Evolutionary conservation across 1,140 invertebrate species (phyloP), one percentile per base, ranked within the genome.

Genomic region (Berghia stephanieae): DNA sequence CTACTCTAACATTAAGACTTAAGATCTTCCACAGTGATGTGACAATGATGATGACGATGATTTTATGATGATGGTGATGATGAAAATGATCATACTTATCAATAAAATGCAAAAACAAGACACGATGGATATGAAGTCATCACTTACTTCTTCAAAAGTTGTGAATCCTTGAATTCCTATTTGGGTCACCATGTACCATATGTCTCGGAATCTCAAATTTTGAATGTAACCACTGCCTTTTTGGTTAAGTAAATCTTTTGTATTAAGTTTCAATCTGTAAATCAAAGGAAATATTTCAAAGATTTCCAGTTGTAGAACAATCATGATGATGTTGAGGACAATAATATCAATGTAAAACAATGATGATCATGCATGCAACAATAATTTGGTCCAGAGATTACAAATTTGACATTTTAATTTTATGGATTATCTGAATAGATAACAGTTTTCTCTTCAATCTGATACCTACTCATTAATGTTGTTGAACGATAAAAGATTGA

Each of bases 111-210:
- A 40, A 69, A 69, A 38, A 10, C 27, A 63, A 16, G 8, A 16
- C 57, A 10, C 57, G 13, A 60, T 24, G 31, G 6, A 60, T 13
- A 24, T 60, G 31, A 8, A 60, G 6, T 13, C 21, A n/a, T n/a
- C 0, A 31, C 84, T 84, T 67, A 92, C 87, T 84, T 91, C 87
- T 85, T 92, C 92, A 78, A 90, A 86, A 4, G 88, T 87, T 1
- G 91, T 90, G 80, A 92, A 92, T 4, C 92, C 92, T 34, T 87
- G 80, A 24, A 92, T 90, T 5, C 91, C 90, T 84, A 91, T 92
- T 76, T 92, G 91, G 13, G 91, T 90, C 16, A 92, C 87, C 85
- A 92, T 91, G 79, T 90, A 92, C 92, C 92, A 92, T 57, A 91
- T 89, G 68, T 91, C 91, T 63, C 92, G 84, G 81, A 91, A 92